A percentile compares a stretch with the other conserved stretches of the same genome.
phyloP scores from a whole-genome alignment of 2,113 vertebrate genomes.

The Pogona vitticeps region DNA sequence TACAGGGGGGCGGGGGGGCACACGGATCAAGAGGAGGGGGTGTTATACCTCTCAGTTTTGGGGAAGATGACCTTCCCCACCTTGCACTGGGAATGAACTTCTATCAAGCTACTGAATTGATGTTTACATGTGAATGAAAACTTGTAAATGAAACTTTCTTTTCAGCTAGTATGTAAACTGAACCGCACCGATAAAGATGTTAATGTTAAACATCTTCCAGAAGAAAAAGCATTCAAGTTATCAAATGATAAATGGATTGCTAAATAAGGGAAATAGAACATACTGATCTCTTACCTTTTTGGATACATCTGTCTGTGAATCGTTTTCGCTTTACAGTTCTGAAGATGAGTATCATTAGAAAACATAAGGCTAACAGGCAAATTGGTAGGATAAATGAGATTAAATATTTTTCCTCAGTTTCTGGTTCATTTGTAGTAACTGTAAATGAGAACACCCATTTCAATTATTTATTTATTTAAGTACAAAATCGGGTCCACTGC shows the following conservation, averaged over 20 bases:
- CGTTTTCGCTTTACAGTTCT: constrained; percentile 52
- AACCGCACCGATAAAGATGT: background rate
- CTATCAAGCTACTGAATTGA: rapidly evolving
- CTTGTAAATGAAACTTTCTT: background rate
- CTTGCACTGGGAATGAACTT: too few relatives aligned
- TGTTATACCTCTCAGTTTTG: too few relatives aligned
- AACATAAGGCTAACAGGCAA: constrained; percentile 33
- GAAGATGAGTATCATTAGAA: constrained; percentile 23
- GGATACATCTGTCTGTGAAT: constrained; percentile 19
- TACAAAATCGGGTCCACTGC: background rate
- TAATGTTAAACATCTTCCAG: background rate
- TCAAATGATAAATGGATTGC: background rate
- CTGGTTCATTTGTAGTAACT: constrained; percentile 46
- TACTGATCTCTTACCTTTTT: constrained; percentile 60
- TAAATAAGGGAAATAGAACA: background rate
- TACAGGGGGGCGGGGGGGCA: too few relatives aligned
- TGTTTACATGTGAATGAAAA: background rate
- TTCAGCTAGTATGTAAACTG: background rate
- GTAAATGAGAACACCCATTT: constrained; percentile 41
- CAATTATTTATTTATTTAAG: background rate
- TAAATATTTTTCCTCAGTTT: background rate
- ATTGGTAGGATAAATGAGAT: constrained; percentile 43
- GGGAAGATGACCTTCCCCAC: too few relatives aligned
- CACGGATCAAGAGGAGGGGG: too few relatives aligned
- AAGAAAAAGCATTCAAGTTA: constrained; percentile 6